These are phyloP conservation scores for Melanotaenia trifasciata DNA, from an alignment of 2,797 vertebrate genomes.

Conservation along the genomic window DNA sequence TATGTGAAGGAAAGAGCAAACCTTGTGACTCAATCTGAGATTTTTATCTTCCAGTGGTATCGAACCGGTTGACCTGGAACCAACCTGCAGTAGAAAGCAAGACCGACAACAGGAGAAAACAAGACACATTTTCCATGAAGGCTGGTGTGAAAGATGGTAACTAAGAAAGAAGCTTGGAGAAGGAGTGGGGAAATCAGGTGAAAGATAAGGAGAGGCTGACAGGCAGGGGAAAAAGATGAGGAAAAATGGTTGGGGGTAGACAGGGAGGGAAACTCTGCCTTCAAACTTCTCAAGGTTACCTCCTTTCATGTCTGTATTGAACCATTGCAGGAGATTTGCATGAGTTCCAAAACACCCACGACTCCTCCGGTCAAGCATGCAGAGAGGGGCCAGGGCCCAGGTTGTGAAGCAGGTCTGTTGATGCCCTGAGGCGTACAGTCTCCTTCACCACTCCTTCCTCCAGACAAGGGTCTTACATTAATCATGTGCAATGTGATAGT, in stretches of 20 bases:
- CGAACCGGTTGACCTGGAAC: slow-evolving; percentile 37
- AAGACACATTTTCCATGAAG: background rate
- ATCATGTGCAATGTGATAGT: slow-evolving; percentile 69
- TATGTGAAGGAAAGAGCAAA: too few species aligned
- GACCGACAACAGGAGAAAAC: background rate
- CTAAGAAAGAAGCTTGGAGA: slow-evolving; percentile 4
- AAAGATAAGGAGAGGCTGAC: slow-evolving; percentile 36
- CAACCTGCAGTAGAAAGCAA: slow-evolving; percentile 24
- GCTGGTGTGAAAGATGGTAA: slow-evolving; percentile 5
- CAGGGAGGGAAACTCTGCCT: slow-evolving; percentile 34
- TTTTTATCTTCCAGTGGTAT: slow-evolving; percentile 18
- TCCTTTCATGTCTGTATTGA: slow-evolving; percentile 46
- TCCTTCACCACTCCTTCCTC: slow-evolving; percentile 54
- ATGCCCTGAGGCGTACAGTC: slow-evolving; percentile 58
- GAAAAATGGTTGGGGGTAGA: slow-evolving; percentile 16
- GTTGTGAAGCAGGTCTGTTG: slow-evolving; percentile 57
- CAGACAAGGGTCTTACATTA: slow-evolving; percentile 63
- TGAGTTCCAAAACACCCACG: slow-evolving; percentile 25
- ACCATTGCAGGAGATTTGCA: slow-evolving; percentile 17
- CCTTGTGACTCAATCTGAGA: slow-evolving; percentile 18
- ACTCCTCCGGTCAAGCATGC: slow-evolving; percentile 51
- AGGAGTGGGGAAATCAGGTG: slow-evolving; percentile 3
- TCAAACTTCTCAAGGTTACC: slow-evolving; percentile 58
- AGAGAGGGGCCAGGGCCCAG: slow-evolving; percentile 44
- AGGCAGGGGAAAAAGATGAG: slow-evolving; percentile 18